Conservation (phyloP, 2,797 vertebrate genomes). For the Cichlasoma orientale region DNA sequence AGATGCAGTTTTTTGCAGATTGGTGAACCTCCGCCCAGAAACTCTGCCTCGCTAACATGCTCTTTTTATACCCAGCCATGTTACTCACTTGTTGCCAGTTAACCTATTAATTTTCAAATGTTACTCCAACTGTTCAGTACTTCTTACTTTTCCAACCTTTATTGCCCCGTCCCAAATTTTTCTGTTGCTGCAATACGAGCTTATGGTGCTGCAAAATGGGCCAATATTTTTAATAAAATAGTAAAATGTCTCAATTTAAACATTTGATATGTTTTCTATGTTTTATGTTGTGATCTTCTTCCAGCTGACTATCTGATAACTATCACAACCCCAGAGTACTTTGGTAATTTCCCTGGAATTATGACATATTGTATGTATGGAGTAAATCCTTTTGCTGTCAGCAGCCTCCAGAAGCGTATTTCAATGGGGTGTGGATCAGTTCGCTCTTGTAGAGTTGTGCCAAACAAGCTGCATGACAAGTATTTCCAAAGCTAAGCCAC, state of each 20-base stretch:
- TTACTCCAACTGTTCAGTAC: not conserved
- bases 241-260: not conserved
- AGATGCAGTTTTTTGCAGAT: too few relatives aligned
- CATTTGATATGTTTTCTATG: not conserved
- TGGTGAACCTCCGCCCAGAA: not conserved
- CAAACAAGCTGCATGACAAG: not conserved
- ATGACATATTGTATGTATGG: not conserved
- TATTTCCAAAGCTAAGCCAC: not conserved
- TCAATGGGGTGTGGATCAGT: not conserved
- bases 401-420: not conserved
- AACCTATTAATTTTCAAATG: not conserved
- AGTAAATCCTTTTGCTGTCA: not conserved
- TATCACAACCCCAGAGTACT: not conserved
- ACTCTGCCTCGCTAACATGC: not conserved
- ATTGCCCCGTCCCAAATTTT: not conserved
- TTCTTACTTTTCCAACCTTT: not conserved
- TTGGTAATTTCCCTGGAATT: not conserved
- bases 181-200: too few relatives aligned
- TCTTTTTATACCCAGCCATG: too few relatives aligned
- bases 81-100: not conserved
- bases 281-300: not conserved
- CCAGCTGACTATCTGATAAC: not conserved
- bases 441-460: not conserved
- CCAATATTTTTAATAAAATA: not conserved
- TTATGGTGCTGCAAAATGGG: not conserved